These are phyloP conservation scores for Hippoglossus hippoglossus DNA, from an alignment of 2,797 vertebrate species.

Conservation along the genomic window DNA sequence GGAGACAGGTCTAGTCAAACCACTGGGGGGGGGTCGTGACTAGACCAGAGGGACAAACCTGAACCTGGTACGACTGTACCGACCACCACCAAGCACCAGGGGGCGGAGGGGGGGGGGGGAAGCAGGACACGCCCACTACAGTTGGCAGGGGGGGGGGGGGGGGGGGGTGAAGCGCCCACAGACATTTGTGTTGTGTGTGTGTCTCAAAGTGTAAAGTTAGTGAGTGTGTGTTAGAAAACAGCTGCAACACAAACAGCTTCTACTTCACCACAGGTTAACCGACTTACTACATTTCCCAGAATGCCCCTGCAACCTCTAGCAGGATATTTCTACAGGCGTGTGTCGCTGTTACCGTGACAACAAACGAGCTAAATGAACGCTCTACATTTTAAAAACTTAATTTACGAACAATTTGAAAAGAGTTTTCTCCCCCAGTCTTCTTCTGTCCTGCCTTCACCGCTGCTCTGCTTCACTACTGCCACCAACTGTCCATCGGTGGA, in stretches of 20 bases:
- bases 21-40: conserved; percentile 77
- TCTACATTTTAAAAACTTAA: no score
- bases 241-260: conserved; percentile 49
- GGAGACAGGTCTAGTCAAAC: conserved; percentile 83
- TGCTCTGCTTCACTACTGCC: no score
- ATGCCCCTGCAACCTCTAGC: not conserved
- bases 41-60: conserved; percentile 71
- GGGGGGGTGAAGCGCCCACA: not conserved
- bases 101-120: not conserved
- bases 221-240: conserved; percentile 42
- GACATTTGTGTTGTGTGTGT: conserved; percentile 33
- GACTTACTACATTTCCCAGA: not conserved
- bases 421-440: no score
- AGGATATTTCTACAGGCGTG: not conserved
- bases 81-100: conserved; percentile 76
- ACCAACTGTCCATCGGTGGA: no score
- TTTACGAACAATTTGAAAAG: no score
- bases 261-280: not conserved
- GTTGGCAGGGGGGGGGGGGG: not conserved
- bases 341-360: no score
- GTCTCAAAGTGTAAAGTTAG: conserved; percentile 42
- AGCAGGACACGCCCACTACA: conserved; percentile 36
- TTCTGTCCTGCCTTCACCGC: no score
- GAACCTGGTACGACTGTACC: conserved; percentile 72
- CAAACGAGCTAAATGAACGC: no score